Evolutionary conservation across 1,140 invertebrate genomes (phyloP).

Genomic region (Ceratina australensis): DNA sequence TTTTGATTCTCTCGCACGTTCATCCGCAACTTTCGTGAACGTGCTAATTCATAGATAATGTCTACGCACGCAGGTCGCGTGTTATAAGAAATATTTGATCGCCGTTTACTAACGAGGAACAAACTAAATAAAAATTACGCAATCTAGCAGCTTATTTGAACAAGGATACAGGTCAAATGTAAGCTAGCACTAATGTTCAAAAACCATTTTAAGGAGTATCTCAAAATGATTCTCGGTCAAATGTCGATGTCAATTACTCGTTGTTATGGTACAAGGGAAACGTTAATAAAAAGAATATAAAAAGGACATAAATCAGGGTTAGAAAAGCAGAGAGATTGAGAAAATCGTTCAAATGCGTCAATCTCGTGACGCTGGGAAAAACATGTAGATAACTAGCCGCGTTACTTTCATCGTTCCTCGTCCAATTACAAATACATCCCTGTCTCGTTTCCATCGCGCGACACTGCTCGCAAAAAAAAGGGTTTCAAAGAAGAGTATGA

Average conservation of each 20-base stretch:
- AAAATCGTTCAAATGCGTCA: background rate
- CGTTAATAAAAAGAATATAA: conserved; percentile 6
- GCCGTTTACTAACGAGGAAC: background rate
- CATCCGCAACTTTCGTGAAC: conserved; percentile 28
- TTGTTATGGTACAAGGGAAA: background rate
- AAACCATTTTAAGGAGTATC: background rate
- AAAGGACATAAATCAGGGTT: background rate
- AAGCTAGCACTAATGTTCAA: conserved; percentile 21
- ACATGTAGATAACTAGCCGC: background rate
- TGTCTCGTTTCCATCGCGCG: conserved; percentile 45
- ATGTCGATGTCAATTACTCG: conserved; percentile 47
- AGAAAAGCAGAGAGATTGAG: background rate
- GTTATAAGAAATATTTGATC: conserved; percentile 10
- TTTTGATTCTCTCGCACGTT: background rate
- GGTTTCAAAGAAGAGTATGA: conserved; percentile 68
- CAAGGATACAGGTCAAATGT: background rate
- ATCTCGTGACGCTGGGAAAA: no score
- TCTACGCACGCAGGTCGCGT: conserved; percentile 27
- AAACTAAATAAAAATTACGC: background rate
- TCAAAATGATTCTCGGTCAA: conserved; percentile 15
- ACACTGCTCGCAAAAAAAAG: conserved; percentile 70
- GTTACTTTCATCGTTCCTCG: background rate
- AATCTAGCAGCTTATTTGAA: background rate
- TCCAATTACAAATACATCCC: background rate
- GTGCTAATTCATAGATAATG: conserved; percentile 35